Percentiles rank a stretch among this genome's conserved stretches.
Conservation (phyloP, 2,888 invertebrate genomes). For the Pseudococcus viburni region DNA sequence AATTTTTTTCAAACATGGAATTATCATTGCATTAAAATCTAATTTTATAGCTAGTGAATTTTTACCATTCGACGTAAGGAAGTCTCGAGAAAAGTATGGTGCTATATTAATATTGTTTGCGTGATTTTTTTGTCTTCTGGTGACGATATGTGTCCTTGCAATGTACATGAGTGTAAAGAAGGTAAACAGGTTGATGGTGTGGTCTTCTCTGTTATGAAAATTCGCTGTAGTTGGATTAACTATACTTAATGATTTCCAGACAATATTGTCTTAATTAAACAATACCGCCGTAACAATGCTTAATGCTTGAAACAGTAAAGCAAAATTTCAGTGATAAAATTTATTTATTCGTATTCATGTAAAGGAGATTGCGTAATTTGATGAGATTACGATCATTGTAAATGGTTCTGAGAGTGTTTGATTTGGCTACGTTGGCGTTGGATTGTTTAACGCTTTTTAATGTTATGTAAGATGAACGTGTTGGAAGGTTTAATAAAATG, state of each 20-base stretch:
- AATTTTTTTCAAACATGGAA: constrained; percentile 14
- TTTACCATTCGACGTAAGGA: neutral
- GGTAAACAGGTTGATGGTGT: neutral
- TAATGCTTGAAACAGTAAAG: neutral
- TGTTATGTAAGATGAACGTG: neutral
- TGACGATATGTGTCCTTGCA: constrained; percentile 2
- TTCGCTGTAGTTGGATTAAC: neutral
- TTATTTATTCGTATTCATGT: neutral
- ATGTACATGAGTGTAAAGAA: neutral
- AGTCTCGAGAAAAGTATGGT: neutral
- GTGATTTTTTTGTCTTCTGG: neutral
- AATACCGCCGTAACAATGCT: constrained; percentile 1
- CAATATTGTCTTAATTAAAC: constrained; percentile 37
- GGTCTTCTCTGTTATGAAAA: constrained; percentile 11
- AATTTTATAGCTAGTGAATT: neutral
- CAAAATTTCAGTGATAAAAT: neutral
- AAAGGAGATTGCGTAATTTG: constrained; percentile 40
- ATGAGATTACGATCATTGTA: constrained; percentile 38
- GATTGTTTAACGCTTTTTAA: constrained; percentile 8
- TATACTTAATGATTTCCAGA: constrained; percentile 31
- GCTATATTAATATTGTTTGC: neutral
- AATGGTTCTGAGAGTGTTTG: neutral
- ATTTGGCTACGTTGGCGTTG: constrained; percentile 11
- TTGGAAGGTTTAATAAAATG: constrained; percentile 26
- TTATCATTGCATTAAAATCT: constrained; percentile 18